A percentile compares a stretch with the other conserved stretches of the same genome.
Evolutionary conservation across 2,888 invertebrate genomes (phyloP).

Genomic region (Leptopterna dolabrata): DNA sequence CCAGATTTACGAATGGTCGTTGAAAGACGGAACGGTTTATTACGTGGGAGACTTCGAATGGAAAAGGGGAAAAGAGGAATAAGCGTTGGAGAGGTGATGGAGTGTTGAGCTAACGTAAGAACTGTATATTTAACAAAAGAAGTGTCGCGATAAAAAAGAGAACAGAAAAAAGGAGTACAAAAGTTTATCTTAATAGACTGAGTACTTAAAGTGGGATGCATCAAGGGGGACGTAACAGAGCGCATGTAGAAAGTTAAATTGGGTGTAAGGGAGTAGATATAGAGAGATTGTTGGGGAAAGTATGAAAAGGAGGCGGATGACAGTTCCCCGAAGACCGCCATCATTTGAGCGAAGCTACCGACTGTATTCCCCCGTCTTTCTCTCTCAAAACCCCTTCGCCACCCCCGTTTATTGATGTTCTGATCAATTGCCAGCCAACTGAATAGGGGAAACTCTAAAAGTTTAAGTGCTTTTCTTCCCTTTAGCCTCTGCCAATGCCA

Average conservation of each 20-base stretch:
- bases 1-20: no score
- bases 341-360: constrained; percentile 14
- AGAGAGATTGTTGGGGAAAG: constrained; percentile 17
- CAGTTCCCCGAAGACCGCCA: constrained; percentile 30
- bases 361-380: not conserved
- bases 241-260: constrained; percentile 37
- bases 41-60: no score
- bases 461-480: constrained; percentile 53
- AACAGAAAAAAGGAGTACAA: not conserved
- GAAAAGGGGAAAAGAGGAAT: not conserved
- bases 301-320: constrained; percentile 34
- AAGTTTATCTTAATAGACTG: constrained; percentile 19
- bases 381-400: not conserved
- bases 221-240: not conserved
- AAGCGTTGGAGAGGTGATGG: not conserved
- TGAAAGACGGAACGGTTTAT: no score
- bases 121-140: not conserved
- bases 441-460: constrained; percentile 52
- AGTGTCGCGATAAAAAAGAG: not conserved
- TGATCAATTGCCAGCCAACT: constrained; percentile 53
- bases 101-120: not conserved
- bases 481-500: constrained; percentile 42
- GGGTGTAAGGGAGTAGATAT: constrained; percentile 31
- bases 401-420: constrained; percentile 47
- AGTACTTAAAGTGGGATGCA: constrained; percentile 15